Conservation (phyloP, 2,888 invertebrate genomes). For the Sarcophaga rosellei region DNA sequence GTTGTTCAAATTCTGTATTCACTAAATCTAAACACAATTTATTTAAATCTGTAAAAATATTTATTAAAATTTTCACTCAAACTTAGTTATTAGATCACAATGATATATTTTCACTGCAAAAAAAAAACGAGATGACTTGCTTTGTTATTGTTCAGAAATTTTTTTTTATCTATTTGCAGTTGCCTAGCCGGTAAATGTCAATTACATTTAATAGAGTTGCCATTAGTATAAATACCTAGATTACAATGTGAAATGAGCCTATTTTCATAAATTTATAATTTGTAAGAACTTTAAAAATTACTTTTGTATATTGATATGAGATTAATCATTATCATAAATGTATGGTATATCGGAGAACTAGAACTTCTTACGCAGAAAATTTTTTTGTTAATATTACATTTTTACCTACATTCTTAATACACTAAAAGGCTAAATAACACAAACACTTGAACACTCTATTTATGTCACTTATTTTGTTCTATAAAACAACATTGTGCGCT, state of each 20-base stretch:
- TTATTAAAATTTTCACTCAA: slow-evolving; percentile 2
- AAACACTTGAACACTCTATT: slow-evolving; percentile 26
- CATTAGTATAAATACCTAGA: not conserved
- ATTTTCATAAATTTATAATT: no score
- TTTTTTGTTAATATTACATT: not conserved
- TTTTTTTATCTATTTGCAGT: slow-evolving; percentile 3
- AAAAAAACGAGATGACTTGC: slow-evolving; percentile 41
- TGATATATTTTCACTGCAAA: not conserved
- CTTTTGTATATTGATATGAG: no score
- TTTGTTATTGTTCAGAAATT: slow-evolving; percentile 32
- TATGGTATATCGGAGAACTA: no score
- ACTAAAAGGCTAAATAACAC: not conserved
- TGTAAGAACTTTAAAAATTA: no score
- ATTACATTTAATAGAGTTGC: slow-evolving; percentile 38
- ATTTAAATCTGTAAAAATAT: slow-evolving; percentile 74
- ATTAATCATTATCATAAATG: no score
- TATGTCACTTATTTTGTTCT: not conserved
- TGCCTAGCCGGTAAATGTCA: slow-evolving; percentile 45
- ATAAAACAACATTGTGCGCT: no score
- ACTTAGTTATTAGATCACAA: not conserved
- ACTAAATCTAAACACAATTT: slow-evolving; percentile 76
- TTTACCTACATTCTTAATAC: no score
- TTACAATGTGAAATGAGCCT: not conserved
- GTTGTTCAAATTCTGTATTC: slow-evolving; percentile 77
- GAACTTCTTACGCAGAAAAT: not conserved